Conservation (phyloP, 92 coral and sea anemone genomes). For the Paramuricea clavata region DNA sequence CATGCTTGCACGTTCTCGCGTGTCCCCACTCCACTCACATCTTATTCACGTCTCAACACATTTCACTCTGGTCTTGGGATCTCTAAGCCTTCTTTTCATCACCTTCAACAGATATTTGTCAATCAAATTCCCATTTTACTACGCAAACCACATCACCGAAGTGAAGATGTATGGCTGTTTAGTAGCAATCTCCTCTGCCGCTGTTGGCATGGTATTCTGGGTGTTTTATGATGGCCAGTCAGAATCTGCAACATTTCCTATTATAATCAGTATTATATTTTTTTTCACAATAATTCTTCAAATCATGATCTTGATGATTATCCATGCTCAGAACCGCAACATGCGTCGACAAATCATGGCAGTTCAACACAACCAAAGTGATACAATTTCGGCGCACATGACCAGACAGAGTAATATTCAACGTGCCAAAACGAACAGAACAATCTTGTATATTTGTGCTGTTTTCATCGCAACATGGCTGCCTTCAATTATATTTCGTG, state of each 20-base stretch:
- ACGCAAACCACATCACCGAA: not conserved
- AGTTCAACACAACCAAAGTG: conserved; percentile 18
- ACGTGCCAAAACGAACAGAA: conserved; percentile 15
- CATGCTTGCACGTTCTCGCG: conserved; percentile 20
- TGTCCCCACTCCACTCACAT: not conserved
- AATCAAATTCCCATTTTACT: conserved; percentile 9
- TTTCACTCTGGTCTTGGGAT: conserved; percentile 22
- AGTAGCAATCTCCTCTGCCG: not conserved
- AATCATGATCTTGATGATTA: not conserved
- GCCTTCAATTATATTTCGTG: conserved; percentile 21
- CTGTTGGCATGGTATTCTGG: not conserved
- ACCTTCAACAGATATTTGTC: conserved; percentile 12
- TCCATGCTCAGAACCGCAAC: conserved; percentile 9
- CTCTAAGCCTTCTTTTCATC: conserved; percentile 21
- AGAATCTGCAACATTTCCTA: conserved; percentile 22
- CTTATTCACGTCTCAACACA: conserved; percentile 6
- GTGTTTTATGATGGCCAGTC: not conserved
- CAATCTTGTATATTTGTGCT: conserved; percentile 12
- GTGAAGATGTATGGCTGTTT: not conserved
- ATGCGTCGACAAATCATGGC: conserved; percentile 22
- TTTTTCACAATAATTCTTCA: not conserved
- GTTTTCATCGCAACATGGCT: conserved; percentile 27
- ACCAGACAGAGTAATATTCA: not conserved
- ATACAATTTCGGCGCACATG: not conserved
- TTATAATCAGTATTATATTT: conserved; percentile 1